Evolutionary conservation across 2,797 vertebrate genomes (phyloP), one percentile per base, ranked within the genome.

Genomic region (Cossypha dichroa): DNA sequence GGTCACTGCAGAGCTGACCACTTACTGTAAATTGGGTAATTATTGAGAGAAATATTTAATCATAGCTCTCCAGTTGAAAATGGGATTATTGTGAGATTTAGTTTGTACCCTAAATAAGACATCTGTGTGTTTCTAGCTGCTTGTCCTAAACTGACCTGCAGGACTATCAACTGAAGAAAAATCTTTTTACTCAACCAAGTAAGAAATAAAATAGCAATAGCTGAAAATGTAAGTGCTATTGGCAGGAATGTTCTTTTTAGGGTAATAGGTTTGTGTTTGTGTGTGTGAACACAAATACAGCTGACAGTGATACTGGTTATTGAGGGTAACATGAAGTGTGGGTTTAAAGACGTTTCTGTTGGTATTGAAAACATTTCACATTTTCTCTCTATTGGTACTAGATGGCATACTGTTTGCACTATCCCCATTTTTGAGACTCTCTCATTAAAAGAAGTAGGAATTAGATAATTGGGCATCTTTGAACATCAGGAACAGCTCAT

Each of bases 1-100:
- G 11, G 6, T 17, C 20, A 13, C 1, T 60, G 31, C 1, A 2
- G 31, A 69, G 9, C 4, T 83, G 45, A 13, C 13, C 29, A 7
- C 16, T 77, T 63, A 29, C 14, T 23, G 3, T 34, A 40, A 59
- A 38, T 43, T 69, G 12, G 11, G 2, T 63, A 26, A n/a, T 67
- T 76, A 40, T 16, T 40, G 78, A 5, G 3, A 33, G 25, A 73
- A 84, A 22, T 43, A 48, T 11, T 11, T 41, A 45, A 45, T 64
- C 17, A 19, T 59, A 34, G 4, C 4, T 74, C 10, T 28, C 11
- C n/a, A 22, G 9, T 20, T 41, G 33, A 21, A 79, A 83, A 62
- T 16, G 2, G 6, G 5, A 22, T 23, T 54, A 41, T 52, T n/a
- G 7, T 49, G 19, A 52, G 29, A 43, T 28, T 54, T 43, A 33